Base-by-base conservation (phyloP, 2,888 invertebrate species). In the Amitus sp. region DNA sequence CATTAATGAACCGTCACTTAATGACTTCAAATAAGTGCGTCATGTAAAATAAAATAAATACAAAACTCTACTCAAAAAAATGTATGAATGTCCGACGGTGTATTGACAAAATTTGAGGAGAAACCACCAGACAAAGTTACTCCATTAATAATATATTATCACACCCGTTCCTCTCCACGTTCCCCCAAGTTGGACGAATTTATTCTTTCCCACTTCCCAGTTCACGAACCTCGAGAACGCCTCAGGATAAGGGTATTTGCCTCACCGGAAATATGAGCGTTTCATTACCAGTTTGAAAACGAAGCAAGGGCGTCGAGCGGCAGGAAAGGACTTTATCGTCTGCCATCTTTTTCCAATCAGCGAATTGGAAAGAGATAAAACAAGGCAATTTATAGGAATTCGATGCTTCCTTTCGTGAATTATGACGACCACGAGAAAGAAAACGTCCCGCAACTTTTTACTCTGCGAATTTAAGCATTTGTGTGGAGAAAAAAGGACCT, bases 361-460 rank as follows among this genome's bases (percentile, higher is more conserved):
- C 46, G 48, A 58, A 65, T 65, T 57, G 58, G 58, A 61, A 58
- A 58, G 55, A 61, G 58, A 61, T 58, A 58, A 55, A 61, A 55
- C 55, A 54, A 51, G 61, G 58, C 61, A 65, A 64, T 64, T 64
- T 64, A 60, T 60, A 57, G 57, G 60, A 57, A 60, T 47, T 46
- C 64, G 61, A 61, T 54, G 58, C 61, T 48, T 57, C 34, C 30
- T 42, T 30, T 40, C 23, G 58, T 65, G 61, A 65, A 59, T 62
- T 65, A 62, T 62, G 56, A 53, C 47, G 18, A 5, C 47, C 46
- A 42, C 45, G n/a, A n/a, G 65, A 49, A 51, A 56, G 59, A 65
- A 65, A 62, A 65, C 52, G 62, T 52, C 58, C 48, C 58, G 55
- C 57, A 61, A 56, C 53, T 62, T 65, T 59, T 65, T 59, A 59